phyloP scores from a whole-genome alignment of 2,113 vertebrate genomes.

The Sylvietta virens region DNA sequence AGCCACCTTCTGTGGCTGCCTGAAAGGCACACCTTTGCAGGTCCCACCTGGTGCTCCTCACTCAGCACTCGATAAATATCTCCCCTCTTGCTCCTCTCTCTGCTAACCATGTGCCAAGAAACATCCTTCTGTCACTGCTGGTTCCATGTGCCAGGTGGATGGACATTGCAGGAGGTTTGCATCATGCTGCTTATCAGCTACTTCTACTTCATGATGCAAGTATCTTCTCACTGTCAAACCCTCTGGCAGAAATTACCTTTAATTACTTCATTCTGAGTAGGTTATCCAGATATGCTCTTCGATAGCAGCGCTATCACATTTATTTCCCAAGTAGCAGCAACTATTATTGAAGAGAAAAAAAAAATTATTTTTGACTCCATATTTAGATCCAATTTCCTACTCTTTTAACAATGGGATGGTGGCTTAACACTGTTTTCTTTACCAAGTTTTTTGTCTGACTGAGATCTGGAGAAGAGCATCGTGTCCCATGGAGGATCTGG shows the following conservation, averaged over 20 bases:
- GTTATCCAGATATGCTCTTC: background rate
- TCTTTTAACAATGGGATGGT: background rate
- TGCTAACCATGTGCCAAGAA: conserved; percentile 3
- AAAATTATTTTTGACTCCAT: background rate
- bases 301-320: background rate
- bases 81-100: conserved; percentile 53
- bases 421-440: background rate
- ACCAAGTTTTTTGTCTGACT: background rate
- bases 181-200: conserved; percentile 11
- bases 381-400: background rate
- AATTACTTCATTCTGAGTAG: background rate
- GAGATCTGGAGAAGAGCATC: background rate
- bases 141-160: background rate
- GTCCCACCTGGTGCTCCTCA: conserved; percentile 56
- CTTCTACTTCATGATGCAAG: background rate
- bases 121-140: conserved; percentile 22
- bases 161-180: conserved; percentile 10
- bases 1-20: conserved; percentile 13
- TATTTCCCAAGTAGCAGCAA: background rate
- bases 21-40: conserved; percentile 3
- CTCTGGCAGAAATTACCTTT: background rate
- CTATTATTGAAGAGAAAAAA: background rate
- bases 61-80: conserved; percentile 51
- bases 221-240: background rate
- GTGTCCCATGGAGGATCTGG: background rate